Evolutionary conservation across 2,113 vertebrate genomes (phyloP).

Genomic region (Toxostoma redivivum): DNA sequence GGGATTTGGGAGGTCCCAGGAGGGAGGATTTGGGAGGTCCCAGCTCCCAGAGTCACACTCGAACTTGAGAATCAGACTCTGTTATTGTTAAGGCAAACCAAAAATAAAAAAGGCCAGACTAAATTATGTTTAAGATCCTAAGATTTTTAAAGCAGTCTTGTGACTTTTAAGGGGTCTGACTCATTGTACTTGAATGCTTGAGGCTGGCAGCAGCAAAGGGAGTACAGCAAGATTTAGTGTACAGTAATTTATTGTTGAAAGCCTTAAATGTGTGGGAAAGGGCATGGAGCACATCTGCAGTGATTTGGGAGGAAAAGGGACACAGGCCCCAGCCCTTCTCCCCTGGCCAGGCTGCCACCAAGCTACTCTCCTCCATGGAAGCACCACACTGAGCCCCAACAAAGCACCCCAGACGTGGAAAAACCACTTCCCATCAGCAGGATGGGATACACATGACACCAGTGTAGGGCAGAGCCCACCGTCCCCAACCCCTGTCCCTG

Average conservation of each 20-base stretch:
- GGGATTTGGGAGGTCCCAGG: neutral
- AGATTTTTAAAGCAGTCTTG: conserved; percentile 39
- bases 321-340: neutral
- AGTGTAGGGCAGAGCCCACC: neutral
- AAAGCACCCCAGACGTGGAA: accelerated
- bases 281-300: neutral
- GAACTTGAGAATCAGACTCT: neutral
- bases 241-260: conserved; percentile 15
- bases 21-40: neutral
- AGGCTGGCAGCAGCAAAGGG: neutral
- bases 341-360: accelerated
- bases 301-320: neutral
- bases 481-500: accelerated
- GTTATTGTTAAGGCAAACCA: neutral
- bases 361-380: neutral
- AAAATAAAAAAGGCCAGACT: conserved; percentile 39
- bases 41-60: neutral
- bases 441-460: neutral
- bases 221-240: neutral
- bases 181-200: conserved; percentile 44
- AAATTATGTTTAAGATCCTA: conserved; percentile 53
- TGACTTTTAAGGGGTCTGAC: conserved; percentile 46
- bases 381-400: neutral
- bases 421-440: neutral
- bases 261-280: conserved; percentile 49